Percentiles rank a stretch among this genome's conserved stretches.
These are phyloP conservation scores for Epistrophe eligans DNA, from an alignment of 2,888 invertebrate species.

Conservation along the genomic window DNA sequence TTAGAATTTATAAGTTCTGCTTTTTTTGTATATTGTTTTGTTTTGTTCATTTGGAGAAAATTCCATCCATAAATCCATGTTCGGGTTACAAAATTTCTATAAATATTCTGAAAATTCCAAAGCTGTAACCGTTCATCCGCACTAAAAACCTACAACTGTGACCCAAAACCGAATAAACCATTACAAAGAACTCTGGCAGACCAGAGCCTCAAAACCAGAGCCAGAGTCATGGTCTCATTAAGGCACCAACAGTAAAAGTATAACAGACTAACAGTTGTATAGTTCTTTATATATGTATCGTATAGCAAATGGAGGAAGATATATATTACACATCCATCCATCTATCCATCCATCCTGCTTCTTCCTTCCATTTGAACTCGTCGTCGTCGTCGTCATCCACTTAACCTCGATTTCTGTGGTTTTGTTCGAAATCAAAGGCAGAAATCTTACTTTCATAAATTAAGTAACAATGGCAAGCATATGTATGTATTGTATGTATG, in stretches of 20 bases:
- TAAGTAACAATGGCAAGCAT: conserved; percentile 64
- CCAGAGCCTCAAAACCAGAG: conserved; percentile 1
- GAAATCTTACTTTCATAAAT: conserved; percentile 68
- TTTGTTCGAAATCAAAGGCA: conserved; percentile 66
- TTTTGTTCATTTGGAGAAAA: conserved; percentile 1
- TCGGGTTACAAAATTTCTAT: conserved; percentile 22
- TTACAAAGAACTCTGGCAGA: conserved; percentile 31
- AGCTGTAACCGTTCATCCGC: conserved; percentile 33
- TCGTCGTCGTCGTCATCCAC: conserved; percentile 21
- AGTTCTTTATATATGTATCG: background rate
- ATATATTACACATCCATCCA: background rate
- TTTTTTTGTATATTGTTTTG: background rate
- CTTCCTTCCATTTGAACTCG: conserved; percentile 16
- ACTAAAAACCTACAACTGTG: conserved; percentile 34
- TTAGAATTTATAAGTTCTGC: background rate
- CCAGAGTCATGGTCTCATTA: conserved; percentile 54
- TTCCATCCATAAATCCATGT: conserved; percentile 43
- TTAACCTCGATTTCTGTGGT: conserved; percentile 62
- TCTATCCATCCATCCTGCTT: background rate
- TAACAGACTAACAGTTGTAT: background rate
- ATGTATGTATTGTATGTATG: background rate
- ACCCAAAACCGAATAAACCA: conserved; percentile 40
- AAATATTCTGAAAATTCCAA: conserved; percentile 24
- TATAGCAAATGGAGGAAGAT: conserved; percentile 12
- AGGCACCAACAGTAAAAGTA: background rate